Evolutionary conservation across 2,113 vertebrate genomes (phyloP), one percentile per base, ranked within the genome.

Genomic region (Garra rufa): DNA sequence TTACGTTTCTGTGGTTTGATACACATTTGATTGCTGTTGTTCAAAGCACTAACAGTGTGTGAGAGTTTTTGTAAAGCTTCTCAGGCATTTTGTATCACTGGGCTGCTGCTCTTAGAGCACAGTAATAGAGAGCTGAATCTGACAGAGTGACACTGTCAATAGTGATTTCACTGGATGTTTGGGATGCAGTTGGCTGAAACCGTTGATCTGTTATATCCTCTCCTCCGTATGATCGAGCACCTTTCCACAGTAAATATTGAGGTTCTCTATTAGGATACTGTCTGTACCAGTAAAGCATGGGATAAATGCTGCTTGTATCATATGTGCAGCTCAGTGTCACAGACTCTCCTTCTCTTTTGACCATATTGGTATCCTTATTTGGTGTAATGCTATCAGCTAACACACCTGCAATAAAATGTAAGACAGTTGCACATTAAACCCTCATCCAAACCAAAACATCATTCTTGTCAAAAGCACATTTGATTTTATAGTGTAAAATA

Each of bases 381-480:
- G 81, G 41, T 9, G 13, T 13, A 67, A 65, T 76, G 26, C n/a
- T 46, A 6, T 76, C 55, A 17, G 38, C 21, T 50, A 76, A 52
- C 19, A 76, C 57, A 76, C 28, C 82, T 65, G 73, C 7, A 83
- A 76, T 24, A 48, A 9, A 50, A 28, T 13, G 6, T 69, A 17
- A 69, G n/a, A 6, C 69, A 43, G n/a, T n/a, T n/a, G 52, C 6
- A 69, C 30, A 26, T 71, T 28, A 67, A 30, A 21, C 2, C 55
- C 21, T 57, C 11, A 15, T 0, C 10, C 48, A 61, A 61, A 0
- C n/a, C 4, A 2, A 61, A 61, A 2, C 57, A 26, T 24, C 3
- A 26, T 19, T 67, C 4, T 28, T 17, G 30, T 19, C 21, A 11
- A 19, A 34, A 34, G 0, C 1, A 6, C 1, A 69, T 28, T 13